Base-by-base conservation (phyloP, 2,888 invertebrate genomes). In the Philereme transversata region DNA sequence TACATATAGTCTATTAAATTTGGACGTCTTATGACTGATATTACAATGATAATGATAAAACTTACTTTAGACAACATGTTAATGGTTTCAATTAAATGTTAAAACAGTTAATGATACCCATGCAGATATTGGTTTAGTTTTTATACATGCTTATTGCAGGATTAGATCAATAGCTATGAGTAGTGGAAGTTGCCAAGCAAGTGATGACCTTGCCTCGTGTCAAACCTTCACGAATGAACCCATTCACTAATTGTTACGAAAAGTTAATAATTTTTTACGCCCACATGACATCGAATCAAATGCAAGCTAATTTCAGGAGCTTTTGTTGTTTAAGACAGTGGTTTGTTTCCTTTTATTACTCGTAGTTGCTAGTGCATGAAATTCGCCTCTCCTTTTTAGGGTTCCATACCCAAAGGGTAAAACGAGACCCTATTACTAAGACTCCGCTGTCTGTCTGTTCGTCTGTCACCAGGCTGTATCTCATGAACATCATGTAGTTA, bases 31-130 rank as follows among this genome's bases (percentile, higher is more conserved):
- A n/a, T 43, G 22, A 22, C 22, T 22, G 22, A 22, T 22, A 22
- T 22, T 22, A 22, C 22, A 22, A 22, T 22, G 22, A 22, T 22
- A 22, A 22, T 22, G 22, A 22, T 22, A 4, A 4, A 53, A 73
- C 82, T 79, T 73, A 84, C 84, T 80, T 82, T 84, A 60, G 76
- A 78, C 75, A 77, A 78, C 84, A 83, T 83, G 65, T 75, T 81
- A 73, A 65, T 72, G 72, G 55, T 59, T 71, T 55, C 57, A 72
- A 70, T 70, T 67, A 67, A 70, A 69, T 70, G 71, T 70, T 73
- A 69, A 67, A 68, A 67, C 68, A 58, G 60, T 68, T 69, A 78
- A 75, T 83, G 82, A 79, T 83, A 65, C 62, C 63, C 67, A 53
- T 64, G 57, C 64, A 65, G 51, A 65, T 58, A 65, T 60, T 71